Conservation (phyloP, 2,113 vertebrate genomes). For the Albula glossodonta region DNA sequence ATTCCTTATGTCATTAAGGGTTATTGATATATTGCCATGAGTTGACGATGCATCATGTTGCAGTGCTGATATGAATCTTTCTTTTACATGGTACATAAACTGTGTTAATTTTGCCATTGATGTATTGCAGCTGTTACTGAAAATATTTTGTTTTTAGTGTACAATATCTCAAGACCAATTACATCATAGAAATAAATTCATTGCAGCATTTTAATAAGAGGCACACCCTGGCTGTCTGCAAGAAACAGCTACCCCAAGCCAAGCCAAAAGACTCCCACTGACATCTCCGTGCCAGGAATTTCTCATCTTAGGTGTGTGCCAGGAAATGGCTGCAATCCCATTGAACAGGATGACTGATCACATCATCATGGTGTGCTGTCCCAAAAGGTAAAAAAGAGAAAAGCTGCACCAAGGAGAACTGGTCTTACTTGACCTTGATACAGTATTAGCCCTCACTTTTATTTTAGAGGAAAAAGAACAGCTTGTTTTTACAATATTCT, state of each 20-base stretch:
- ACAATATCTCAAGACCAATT: neutral
- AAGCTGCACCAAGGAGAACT: neutral
- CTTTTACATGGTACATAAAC: too few relatives aligned
- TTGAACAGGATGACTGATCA: conserved; percentile 1
- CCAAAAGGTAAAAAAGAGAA: neutral
- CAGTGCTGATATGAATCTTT: neutral
- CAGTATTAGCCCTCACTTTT: neutral
- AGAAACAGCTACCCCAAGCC: neutral
- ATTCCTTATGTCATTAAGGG: neutral
- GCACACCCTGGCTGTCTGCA: neutral
- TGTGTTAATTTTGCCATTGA: neutral
- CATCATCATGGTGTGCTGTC: neutral
- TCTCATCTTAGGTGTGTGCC: neutral
- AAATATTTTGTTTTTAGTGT: neutral
- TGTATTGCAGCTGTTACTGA: neutral
- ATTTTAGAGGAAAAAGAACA: neutral
- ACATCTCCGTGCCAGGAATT: conserved; percentile 7
- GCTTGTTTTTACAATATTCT: neutral
- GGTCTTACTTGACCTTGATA: neutral
- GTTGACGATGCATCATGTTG: neutral
- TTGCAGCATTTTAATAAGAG: neutral
- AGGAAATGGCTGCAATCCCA: neutral
- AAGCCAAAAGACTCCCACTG: neutral
- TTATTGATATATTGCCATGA: neutral
- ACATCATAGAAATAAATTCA: neutral